These are phyloP conservation scores for Rhopalosiphum padi DNA, from an alignment of 1,140 invertebrate genomes.

Conservation along the genomic window DNA sequence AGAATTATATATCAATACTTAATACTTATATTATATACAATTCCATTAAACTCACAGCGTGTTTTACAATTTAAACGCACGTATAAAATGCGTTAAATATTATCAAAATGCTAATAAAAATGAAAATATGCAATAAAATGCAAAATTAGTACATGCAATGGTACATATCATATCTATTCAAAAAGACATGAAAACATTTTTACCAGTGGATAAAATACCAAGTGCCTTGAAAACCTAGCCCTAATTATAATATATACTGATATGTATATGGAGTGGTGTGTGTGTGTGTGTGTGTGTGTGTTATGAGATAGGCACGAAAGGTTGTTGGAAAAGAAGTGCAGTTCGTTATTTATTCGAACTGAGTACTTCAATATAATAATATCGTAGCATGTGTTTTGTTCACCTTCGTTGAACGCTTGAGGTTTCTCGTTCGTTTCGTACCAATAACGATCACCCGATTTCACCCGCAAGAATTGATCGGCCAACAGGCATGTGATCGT, in stretches of 20 bases:
- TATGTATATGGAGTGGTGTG: too few relatives aligned
- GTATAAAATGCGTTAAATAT: too few relatives aligned
- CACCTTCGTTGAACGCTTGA: conserved; percentile 76
- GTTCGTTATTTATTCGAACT: neutral
- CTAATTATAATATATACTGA: neutral
- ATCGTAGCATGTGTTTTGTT: conserved; percentile 53
- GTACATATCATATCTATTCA: too few relatives aligned
- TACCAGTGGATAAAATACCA: neutral
- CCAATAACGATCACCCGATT: conserved; percentile 85
- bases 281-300: too few relatives aligned
- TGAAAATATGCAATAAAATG: too few relatives aligned
- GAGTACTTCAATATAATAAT: neutral
- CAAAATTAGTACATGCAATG: too few relatives aligned
- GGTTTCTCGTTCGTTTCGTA: conserved; percentile 76
- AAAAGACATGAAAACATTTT: neutral
- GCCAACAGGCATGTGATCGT: conserved; percentile 85
- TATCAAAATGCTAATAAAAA: too few relatives aligned
- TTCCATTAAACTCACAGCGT: too few relatives aligned
- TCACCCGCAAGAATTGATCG: conserved; percentile 83
- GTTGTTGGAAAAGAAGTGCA: neutral
- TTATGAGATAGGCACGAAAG: neutral
- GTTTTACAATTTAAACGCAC: too few relatives aligned
- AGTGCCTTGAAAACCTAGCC: neutral
- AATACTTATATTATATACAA: too few relatives aligned
- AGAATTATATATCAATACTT: too few relatives aligned